These are phyloP conservation scores for Clytia hemisphaerica DNA, from an alignment of 30 jellyfish, hydroid and myxozoan genomes.

Conservation along the genomic window DNA sequence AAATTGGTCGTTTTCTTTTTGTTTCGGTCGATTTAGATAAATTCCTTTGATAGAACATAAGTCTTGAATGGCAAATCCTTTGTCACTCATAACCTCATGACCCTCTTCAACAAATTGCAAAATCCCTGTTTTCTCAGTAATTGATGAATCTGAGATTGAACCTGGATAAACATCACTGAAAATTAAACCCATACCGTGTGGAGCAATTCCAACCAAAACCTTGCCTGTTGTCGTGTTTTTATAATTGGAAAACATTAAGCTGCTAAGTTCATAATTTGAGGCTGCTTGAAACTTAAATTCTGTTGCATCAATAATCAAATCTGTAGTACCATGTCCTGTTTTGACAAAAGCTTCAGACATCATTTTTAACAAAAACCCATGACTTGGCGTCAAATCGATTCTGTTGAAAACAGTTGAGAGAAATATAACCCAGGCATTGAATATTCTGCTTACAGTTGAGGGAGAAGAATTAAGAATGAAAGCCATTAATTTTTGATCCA, in stretches of 20 bases:
- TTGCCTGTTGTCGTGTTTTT: slow-evolving; percentile 42
- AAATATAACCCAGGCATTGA: too few relatives aligned
- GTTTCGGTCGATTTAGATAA: too few relatives aligned
- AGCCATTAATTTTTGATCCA: too few relatives aligned
- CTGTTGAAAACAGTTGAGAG: too few relatives aligned
- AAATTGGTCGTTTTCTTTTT: too few relatives aligned
- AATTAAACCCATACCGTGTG: slow-evolving; percentile 47
- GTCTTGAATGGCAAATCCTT: too few relatives aligned
- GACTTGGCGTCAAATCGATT: too few relatives aligned
- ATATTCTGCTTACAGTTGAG: too few relatives aligned
- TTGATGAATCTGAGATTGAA: slow-evolving; percentile 42
- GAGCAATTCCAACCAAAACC: slow-evolving; percentile 40
- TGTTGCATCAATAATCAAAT: slow-evolving; percentile 34
- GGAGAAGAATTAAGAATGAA: too few relatives aligned
- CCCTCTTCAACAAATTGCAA: slow-evolving; percentile 40
- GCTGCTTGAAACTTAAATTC: slow-evolving; percentile 46
- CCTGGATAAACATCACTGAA: slow-evolving; percentile 51
- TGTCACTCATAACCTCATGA: slow-evolving; percentile 45
- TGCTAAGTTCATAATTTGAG: slow-evolving; percentile 28
- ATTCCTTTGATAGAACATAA: too few relatives aligned
- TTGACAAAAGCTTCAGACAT: slow-evolving; percentile 8
- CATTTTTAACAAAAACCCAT: too few relatives aligned
- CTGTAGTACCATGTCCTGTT: slow-evolving; percentile 50
- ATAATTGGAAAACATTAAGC: slow-evolving; percentile 35
- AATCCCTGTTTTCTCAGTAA: slow-evolving; percentile 44